These are phyloP conservation scores for Callitettix versicolor DNA, from an alignment of 1,140 invertebrate genomes.

Conservation along the genomic window DNA sequence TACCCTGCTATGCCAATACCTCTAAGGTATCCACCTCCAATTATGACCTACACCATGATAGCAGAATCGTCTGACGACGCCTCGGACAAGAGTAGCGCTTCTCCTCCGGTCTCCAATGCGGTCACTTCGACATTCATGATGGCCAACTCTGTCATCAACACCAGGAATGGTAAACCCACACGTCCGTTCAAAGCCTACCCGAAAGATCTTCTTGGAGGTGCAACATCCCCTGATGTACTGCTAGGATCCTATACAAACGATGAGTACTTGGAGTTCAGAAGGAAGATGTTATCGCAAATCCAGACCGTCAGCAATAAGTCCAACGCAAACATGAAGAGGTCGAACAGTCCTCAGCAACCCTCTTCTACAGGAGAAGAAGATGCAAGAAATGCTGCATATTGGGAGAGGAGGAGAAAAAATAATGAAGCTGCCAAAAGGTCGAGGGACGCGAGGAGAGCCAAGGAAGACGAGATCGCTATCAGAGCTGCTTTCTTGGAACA, in stretches of 20 bases:
- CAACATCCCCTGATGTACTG: constrained; percentile 32
- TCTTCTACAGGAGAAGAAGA: constrained; percentile 23
- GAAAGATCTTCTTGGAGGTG: constrained; percentile 49
- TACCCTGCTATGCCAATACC: too few species aligned
- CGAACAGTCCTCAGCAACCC: constrained; percentile 13
- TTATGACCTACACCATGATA: background rate
- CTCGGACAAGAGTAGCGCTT: background rate
- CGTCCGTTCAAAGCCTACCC: constrained; percentile 63
- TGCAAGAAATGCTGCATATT: constrained; percentile 72
- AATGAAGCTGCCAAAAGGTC: constrained; percentile 93
- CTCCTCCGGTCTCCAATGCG: background rate
- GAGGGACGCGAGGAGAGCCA: constrained; percentile 73
- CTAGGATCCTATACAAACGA: constrained; percentile 41
- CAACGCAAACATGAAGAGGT: constrained; percentile 16
- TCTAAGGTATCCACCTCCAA: too few species aligned
- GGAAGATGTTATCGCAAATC: constrained; percentile 51
- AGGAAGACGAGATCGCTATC: constrained; percentile 88
- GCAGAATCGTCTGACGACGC: background rate
- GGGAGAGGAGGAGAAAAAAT: constrained; percentile 80
- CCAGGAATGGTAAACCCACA: constrained; percentile 30
- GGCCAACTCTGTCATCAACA: constrained; percentile 4
- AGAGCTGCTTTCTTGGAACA: constrained; percentile 71
- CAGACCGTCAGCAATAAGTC: constrained; percentile 37
- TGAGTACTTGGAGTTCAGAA: constrained; percentile 53
- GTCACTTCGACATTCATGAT: background rate